These are phyloP conservation scores for Manduca sexta DNA, from an alignment of 1,140 invertebrate species.

Conservation along the genomic window DNA sequence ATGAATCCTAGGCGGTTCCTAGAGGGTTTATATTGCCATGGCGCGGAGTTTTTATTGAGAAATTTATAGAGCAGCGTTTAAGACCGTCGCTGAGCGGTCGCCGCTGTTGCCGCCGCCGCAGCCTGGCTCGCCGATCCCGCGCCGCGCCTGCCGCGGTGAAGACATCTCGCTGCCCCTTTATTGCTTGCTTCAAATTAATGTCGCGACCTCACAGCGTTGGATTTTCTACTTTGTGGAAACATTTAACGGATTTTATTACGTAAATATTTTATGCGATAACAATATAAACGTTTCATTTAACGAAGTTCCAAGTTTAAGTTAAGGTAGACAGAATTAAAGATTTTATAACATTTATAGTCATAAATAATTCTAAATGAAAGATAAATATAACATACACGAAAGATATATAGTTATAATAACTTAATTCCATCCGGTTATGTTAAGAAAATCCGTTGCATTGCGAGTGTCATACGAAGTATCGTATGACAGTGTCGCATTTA, in stretches of 20 bases:
- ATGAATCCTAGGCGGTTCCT: conserved; percentile 29
- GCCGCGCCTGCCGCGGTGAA: conserved; percentile 38
- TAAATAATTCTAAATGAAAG: too few relatives aligned
- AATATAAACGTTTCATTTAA: conserved; percentile 25
- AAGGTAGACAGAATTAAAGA: too few relatives aligned
- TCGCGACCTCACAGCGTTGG: conserved; percentile 54
- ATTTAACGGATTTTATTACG: conserved; percentile 65
- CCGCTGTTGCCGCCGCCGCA: conserved; percentile 23
- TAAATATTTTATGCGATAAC: conserved; percentile 57
- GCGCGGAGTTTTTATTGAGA: conserved; percentile 55
- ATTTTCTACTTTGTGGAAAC: conserved; percentile 62
- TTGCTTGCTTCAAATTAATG: conserved; percentile 71
- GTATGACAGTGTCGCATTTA: too few relatives aligned
- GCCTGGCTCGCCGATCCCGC: conserved; percentile 20
- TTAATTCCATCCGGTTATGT: too few relatives aligned
- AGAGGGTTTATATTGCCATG: conserved; percentile 47
- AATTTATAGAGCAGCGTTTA: conserved; percentile 64
- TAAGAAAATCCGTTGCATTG: too few relatives aligned
- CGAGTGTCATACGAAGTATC: too few relatives aligned
- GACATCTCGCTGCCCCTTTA: conserved; percentile 63
- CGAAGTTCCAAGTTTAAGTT: conserved; percentile 2
- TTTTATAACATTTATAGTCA: too few relatives aligned
- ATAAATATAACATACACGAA: too few relatives aligned
- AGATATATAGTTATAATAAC: too few relatives aligned
- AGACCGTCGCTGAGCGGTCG: conserved; percentile 34